phyloP scores from a whole-genome alignment of 1,140 invertebrate species.

The Leptopilina boulardi region DNA sequence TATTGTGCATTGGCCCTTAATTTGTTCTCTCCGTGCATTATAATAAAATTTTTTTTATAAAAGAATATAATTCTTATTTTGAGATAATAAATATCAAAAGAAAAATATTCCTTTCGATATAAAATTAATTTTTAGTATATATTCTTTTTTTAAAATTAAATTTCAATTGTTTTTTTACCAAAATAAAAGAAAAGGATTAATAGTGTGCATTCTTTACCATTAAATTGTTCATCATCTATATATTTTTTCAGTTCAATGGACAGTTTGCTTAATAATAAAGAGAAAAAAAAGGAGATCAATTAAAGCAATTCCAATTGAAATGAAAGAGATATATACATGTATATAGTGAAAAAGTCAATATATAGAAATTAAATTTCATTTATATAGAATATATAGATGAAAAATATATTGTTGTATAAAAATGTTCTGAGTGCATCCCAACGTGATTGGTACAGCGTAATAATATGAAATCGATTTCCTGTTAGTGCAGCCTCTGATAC shows the following conservation, averaged over 20 bases:
- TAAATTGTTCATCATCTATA: background rate
- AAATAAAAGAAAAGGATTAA: no score
- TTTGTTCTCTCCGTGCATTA: no score
- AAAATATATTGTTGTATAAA: slow-evolving; percentile 4
- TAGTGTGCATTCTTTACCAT: no score
- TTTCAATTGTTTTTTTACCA: no score
- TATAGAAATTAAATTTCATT: background rate
- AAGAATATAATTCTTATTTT: no score
- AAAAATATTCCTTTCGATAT: no score
- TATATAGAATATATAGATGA: background rate
- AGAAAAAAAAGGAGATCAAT: background rate
- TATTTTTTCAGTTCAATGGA: background rate
- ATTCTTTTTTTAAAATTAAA: no score
- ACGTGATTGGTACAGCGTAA: slow-evolving; percentile 24
- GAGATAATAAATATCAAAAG: no score
- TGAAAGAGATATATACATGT: background rate
- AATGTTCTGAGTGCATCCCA: slow-evolving; percentile 4
- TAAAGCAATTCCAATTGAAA: background rate
- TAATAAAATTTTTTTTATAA: no score
- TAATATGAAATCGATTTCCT: slow-evolving; percentile 22
- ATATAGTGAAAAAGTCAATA: background rate
- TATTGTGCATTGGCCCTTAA: no score
- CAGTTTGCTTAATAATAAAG: background rate
- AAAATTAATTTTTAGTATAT: no score
- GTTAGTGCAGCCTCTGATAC: background rate